Base-by-base conservation (phyloP, 1,140 invertebrate genomes). In the Zaprionus camerounensis region DNA sequence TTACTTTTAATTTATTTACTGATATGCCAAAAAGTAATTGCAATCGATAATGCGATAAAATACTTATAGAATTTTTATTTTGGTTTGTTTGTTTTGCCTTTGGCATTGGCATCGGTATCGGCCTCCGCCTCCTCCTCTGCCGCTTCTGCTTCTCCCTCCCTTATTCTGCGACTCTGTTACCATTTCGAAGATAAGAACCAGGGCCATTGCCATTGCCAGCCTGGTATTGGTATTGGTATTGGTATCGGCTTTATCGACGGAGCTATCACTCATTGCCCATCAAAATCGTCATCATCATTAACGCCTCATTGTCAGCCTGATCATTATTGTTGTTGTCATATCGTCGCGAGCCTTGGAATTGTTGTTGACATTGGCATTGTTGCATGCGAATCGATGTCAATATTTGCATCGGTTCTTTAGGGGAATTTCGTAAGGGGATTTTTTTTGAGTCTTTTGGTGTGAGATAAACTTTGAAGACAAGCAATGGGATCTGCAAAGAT, bases 11-110 rank as follows among this genome's bases (percentile, higher is more conserved):
- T 83, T 78, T 80, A 88, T 81, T 88, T 78, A 78, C 78, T 83
- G 78, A 74, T 78, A 74, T 63, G 61, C 44, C 58, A 58, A 69
- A 74, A 55, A 69, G 84, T 88, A 88, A 87, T 83, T 78, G 80
- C 66, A 87, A 87, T 87, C 84, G 78, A 87, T 87, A 87, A 88
- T 80, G 75, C 73, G 74, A 87, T 87, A 87, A 87, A 88, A 78
- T 87, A 76, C 76, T 75, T 80, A 71, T 82, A 80, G 41, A 71
- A 71, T 64, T 76, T 76, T 55, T 71, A 59, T 76, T 53, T 65
- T 58, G 46, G 53, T 64, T 53, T 51, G 38, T 49, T 63, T 57
- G 24, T 26, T 71, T 71, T 38, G 38, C 36, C 24, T 34, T 53
- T 65, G 15, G 51, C 49, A 53, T 26, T 12, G 49, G 6, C 59